These are phyloP conservation scores for Xenopus tropicalis DNA, from an alignment of 2,113 vertebrate species.

Conservation along the genomic window DNA sequence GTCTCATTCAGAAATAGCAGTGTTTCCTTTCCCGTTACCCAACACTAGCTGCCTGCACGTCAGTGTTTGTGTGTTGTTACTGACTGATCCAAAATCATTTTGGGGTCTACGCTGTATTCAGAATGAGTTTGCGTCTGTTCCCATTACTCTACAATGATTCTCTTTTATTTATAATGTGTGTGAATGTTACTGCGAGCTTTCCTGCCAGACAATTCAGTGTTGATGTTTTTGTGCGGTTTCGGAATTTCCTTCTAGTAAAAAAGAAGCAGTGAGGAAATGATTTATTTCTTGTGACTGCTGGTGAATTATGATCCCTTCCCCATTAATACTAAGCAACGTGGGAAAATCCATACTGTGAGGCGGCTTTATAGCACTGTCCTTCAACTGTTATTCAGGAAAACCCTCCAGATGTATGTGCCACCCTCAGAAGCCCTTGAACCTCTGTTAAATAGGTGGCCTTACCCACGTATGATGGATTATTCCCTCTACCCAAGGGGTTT, in stretches of 20 bases:
- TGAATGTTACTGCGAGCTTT: too few relatives aligned
- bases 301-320: conserved; percentile 34
- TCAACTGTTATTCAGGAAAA: conserved; percentile 25
- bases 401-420: conserved; percentile 23
- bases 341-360: conserved; percentile 35
- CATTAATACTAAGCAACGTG: conserved; percentile 14
- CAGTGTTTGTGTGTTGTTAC: too few relatives aligned
- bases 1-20: too few relatives aligned
- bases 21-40: too few relatives aligned
- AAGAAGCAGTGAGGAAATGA: conserved; percentile 23
- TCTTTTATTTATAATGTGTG: background rate
- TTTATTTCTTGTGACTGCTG: conserved; percentile 33
- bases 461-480: background rate
- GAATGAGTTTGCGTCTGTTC: too few relatives aligned
- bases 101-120: too few relatives aligned
- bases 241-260: conserved; percentile 12
- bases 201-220: too few relatives aligned
- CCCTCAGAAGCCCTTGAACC: conserved; percentile 12
- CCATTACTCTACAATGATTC: too few relatives aligned
- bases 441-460: background rate
- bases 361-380: conserved; percentile 39
- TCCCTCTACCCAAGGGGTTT: background rate
- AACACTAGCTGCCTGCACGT: too few relatives aligned
- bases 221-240: background rate
- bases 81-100: too few relatives aligned